A percentile compares a stretch with the other conserved stretches of the same genome.
Conservation (phyloP, 2,113 vertebrate genomes). For the Rissa tridactyla region DNA sequence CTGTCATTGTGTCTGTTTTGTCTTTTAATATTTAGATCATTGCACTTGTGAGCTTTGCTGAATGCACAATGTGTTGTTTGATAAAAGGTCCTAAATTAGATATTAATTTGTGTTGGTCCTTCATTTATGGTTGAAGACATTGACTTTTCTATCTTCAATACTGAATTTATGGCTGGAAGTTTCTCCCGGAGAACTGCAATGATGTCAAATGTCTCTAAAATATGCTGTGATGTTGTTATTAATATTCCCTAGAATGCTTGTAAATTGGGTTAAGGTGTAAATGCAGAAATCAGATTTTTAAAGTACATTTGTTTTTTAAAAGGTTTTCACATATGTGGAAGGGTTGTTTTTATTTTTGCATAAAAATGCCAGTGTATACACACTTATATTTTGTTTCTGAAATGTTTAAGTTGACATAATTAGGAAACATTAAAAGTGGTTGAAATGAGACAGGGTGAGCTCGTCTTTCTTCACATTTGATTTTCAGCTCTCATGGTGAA, state of each 20-base stretch:
- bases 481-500: neutral
- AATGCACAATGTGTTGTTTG: neutral
- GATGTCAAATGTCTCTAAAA: neutral
- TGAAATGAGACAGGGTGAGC: neutral
- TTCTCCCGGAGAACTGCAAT: neutral
- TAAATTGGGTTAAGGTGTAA: neutral
- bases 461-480: neutral
- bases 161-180: neutral
- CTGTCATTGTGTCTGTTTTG: neutral
- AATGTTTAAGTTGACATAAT: neutral
- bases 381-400: neutral
- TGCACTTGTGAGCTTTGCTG: neutral
- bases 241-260: conserved; percentile 1
- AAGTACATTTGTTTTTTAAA: neutral
- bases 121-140: neutral
- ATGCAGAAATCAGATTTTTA: neutral
- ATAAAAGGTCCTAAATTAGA: neutral
- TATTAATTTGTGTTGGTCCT: neutral
- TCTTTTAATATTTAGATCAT: neutral
- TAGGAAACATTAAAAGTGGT: neutral
- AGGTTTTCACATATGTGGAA: neutral
- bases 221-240: neutral
- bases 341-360: neutral
- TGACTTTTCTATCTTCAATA: conserved; percentile 27
- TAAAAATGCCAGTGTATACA: neutral